These are phyloP conservation scores for Erpetoichthys calabaricus DNA, from an alignment of 2,797 vertebrate species.

Conservation along the genomic window DNA sequence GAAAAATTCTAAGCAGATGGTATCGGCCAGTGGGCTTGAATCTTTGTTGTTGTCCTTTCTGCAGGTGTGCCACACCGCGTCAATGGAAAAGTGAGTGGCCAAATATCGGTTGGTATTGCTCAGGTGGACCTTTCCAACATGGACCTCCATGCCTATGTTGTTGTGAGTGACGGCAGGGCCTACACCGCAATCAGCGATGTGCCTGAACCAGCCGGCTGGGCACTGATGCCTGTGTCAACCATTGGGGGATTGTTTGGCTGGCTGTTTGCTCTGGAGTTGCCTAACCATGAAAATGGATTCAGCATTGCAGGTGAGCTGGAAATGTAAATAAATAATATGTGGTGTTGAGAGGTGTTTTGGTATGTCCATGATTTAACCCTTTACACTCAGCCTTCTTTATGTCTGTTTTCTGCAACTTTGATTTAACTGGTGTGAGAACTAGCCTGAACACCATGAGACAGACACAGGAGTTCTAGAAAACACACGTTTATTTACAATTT, in stretches of 20 bases:
- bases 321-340: accelerated
- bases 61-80: conserved; percentile 80
- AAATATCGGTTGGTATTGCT: conserved; percentile 52
- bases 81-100: conserved; percentile 80
- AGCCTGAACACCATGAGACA: too few species aligned
- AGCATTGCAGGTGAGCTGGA: conserved; percentile 60
- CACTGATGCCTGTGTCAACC: conserved; percentile 70
- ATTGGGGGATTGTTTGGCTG: conserved; percentile 81
- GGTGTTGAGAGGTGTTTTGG: background rate
- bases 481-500: too few species aligned
- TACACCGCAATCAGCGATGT: conserved; percentile 84
- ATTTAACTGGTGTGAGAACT: too few species aligned
- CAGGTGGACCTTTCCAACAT: conserved; percentile 51
- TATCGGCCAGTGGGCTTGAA: too few species aligned
- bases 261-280: conserved; percentile 84
- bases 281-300: conserved; percentile 75
- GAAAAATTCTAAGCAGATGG: too few species aligned
- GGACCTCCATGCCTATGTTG: conserved; percentile 81
- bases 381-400: too few species aligned
- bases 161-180: conserved; percentile 77
- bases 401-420: too few species aligned
- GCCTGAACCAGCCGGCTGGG: conserved; percentile 62
- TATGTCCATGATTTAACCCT: too few species aligned
- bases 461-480: too few species aligned
- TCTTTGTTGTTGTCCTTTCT: background rate